phyloP scores from a whole-genome alignment of 2,113 vertebrate species.

The Trematocara unimaculatum region DNA sequence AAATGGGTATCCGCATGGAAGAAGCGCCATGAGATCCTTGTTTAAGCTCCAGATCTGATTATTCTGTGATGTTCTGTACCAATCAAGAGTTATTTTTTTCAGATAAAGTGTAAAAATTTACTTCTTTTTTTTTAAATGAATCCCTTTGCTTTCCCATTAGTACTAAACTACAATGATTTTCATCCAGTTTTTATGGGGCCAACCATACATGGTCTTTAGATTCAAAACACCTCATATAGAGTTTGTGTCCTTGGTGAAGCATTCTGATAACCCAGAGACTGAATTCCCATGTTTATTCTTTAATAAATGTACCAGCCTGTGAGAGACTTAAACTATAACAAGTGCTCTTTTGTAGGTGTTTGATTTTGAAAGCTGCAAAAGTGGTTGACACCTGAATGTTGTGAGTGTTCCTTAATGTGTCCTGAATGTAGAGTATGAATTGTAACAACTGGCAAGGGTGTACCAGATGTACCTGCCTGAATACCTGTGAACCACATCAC shows the following conservation, averaged over 20 bases:
- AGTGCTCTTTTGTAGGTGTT: neutral
- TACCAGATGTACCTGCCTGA: neutral
- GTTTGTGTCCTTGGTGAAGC: neutral
- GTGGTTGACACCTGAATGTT: neutral
- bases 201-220: neutral
- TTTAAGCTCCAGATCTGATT: neutral
- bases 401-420: neutral
- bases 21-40: neutral
- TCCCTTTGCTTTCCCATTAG: neutral
- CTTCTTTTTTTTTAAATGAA: accelerated
- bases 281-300: neutral
- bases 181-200: neutral
- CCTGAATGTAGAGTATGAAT: neutral
- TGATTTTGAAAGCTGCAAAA: neutral
- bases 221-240: neutral
- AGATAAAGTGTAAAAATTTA: neutral
- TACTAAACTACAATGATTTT: neutral
- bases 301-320: neutral
- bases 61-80: neutral
- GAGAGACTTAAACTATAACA: neutral
- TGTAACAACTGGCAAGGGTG: neutral
- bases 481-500: neutral
- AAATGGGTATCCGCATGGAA: neutral
- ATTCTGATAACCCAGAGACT: neutral
- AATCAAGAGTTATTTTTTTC: neutral